phyloP scores from a whole-genome alignment of 2,797 vertebrate species.

The Erethizon dorsatum region DNA sequence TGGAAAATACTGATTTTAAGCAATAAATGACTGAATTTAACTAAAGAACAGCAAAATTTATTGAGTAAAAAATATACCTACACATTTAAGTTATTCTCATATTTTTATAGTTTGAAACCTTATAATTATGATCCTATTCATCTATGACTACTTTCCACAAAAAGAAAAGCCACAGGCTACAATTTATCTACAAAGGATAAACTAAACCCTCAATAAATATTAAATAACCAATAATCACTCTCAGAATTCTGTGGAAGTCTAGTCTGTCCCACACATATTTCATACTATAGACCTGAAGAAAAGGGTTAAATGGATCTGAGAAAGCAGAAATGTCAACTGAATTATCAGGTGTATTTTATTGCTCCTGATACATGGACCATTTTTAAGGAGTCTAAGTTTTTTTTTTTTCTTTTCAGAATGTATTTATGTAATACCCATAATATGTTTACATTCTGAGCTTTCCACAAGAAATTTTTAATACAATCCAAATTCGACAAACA shows the following conservation, averaged over 20 bases:
- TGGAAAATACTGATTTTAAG: slow-evolving; percentile 9
- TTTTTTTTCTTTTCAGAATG: slow-evolving; percentile 39
- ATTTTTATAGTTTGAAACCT: not conserved
- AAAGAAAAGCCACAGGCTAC: not conserved
- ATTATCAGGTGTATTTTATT: not conserved
- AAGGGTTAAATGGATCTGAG: not conserved
- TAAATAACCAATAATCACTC: slow-evolving; percentile 16
- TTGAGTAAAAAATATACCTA: not conserved
- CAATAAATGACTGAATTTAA: not conserved
- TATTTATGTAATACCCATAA: not conserved
- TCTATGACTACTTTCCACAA: not conserved
- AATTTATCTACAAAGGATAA: slow-evolving; percentile 20
- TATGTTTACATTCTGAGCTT: not conserved
- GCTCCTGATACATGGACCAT: not conserved
- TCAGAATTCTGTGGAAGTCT: not conserved
- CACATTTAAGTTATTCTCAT: not conserved
- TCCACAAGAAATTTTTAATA: slow-evolving; percentile 44
- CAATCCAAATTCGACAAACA: slow-evolving; percentile 21
- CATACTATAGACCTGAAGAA: not conserved
- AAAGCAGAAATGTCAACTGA: not conserved
- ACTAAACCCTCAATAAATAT: slow-evolving; percentile 23
- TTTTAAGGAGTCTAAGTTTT: not conserved
- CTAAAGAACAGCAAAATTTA: slow-evolving; percentile 14
- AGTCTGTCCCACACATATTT: not conserved
- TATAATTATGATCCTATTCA: slow-evolving; percentile 28